These are phyloP conservation scores for Psilopsiagon aurifrons DNA, from an alignment of 2,113 vertebrate species.

Conservation along the genomic window DNA sequence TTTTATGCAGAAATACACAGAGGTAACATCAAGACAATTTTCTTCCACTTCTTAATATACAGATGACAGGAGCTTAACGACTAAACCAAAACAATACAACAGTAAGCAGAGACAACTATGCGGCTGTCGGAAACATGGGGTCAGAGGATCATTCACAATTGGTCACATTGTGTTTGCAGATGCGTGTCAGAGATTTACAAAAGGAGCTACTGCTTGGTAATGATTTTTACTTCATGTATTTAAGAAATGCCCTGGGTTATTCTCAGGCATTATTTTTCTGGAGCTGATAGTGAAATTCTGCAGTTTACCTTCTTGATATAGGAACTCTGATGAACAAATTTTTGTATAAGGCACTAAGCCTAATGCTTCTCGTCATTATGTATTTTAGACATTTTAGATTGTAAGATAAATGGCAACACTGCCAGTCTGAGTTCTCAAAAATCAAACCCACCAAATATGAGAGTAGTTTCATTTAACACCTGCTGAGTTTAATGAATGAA, in stretches of 20 bases:
- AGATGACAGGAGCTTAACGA: neutral
- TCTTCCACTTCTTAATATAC: neutral
- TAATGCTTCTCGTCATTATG: neutral
- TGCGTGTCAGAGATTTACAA: neutral
- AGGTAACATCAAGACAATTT: constrained; percentile 11
- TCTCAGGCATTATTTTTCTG: neutral
- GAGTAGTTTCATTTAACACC: neutral
- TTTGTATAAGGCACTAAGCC: constrained; percentile 11
- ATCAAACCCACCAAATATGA: neutral
- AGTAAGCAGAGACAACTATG: neutral
- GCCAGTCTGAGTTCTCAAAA: neutral
- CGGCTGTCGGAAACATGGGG: neutral
- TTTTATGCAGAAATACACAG: constrained; percentile 24
- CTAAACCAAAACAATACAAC: neutral
- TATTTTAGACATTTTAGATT: neutral
- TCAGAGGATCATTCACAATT: neutral
- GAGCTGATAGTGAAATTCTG: neutral
- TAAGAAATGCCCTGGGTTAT: neutral
- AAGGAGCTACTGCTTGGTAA: neutral
- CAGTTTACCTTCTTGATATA: neutral
- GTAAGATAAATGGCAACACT: neutral
- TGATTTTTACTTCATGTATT: neutral
- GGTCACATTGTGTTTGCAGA: neutral
- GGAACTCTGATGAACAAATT: neutral
- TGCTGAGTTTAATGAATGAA: neutral